Evolutionary conservation across 1,140 invertebrate genomes (phyloP).

Genomic region (Propsilocerus akamusi): DNA sequence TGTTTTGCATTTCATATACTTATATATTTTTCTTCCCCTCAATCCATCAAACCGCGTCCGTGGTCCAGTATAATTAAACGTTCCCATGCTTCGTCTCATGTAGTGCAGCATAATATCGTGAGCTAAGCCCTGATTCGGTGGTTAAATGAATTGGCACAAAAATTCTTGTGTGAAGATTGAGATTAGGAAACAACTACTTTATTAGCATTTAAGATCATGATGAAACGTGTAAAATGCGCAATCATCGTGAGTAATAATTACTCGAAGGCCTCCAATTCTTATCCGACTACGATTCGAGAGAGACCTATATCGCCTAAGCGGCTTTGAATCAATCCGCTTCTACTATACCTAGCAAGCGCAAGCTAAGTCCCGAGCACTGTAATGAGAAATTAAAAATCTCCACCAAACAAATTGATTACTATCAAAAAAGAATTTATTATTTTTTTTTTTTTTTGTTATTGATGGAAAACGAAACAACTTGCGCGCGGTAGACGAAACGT

Average conservation of each 20-base stretch:
- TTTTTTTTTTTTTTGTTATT: too few species aligned
- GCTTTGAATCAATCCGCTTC: too few species aligned
- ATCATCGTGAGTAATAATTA: conserved; percentile 3
- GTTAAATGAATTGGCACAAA: not conserved
- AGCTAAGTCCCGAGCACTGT: too few species aligned
- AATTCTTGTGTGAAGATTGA: not conserved
- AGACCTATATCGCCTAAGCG: too few species aligned
- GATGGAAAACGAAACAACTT: too few species aligned
- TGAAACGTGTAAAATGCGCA: too few species aligned
- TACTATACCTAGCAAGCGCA: too few species aligned
- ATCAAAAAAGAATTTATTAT: too few species aligned
- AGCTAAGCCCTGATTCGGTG: not conserved
- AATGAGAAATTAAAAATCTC: too few species aligned
- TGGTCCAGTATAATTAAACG: not conserved
- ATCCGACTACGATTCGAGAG: not conserved
- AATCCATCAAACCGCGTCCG: not conserved
- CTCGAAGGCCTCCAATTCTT: not conserved
- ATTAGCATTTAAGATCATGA: not conserved
- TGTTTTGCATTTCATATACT: not conserved
- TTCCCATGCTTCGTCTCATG: not conserved
- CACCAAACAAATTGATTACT: too few species aligned
- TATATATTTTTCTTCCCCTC: not conserved
- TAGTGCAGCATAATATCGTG: not conserved
- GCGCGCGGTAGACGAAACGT: too few species aligned
- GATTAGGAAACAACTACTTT: not conserved